Evolutionary conservation across 2,113 vertebrate genomes (phyloP).

Genomic region (Microtus pennsylvanicus): DNA sequence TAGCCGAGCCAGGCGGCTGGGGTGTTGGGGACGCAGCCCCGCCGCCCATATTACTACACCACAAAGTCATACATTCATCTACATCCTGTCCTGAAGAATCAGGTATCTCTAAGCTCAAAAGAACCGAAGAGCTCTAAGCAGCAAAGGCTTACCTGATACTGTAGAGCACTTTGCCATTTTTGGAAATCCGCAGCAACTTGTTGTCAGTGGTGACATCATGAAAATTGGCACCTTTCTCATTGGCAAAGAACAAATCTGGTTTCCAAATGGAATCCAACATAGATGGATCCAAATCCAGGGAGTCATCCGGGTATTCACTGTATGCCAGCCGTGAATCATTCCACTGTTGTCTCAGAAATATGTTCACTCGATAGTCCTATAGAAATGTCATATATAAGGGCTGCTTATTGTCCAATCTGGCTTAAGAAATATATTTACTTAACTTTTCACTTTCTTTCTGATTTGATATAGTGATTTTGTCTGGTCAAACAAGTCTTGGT

Average conservation of each 20-base stretch:
- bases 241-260: conserved; percentile 99
- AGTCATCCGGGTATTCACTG: conserved; percentile 98
- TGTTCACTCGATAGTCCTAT: conserved; percentile 99
- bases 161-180: conserved; percentile 97
- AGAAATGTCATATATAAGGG: conserved; percentile 83
- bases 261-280: conserved; percentile 99
- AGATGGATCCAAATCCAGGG: conserved; percentile 98
- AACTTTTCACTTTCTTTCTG: background rate
- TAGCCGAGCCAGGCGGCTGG: too few relatives aligned
- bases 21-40: too few relatives aligned
- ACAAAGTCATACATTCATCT: conserved; percentile 45
- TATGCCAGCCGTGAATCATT: conserved; percentile 98
- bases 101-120: background rate
- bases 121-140: background rate
- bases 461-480: background rate
- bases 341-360: conserved; percentile 99
- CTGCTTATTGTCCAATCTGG: conserved; percentile 72
- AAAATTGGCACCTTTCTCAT: conserved; percentile 99
- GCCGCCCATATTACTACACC: too few relatives aligned
- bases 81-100: conserved; percentile 1
- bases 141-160: conserved; percentile 94
- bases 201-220: conserved; percentile 99
- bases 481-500: conserved; percentile 15
- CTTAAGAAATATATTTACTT: conserved; percentile 39
- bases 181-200: conserved; percentile 98